Conservation (phyloP, 2,888 invertebrate genomes). For the Seira sanloemensis region DNA sequence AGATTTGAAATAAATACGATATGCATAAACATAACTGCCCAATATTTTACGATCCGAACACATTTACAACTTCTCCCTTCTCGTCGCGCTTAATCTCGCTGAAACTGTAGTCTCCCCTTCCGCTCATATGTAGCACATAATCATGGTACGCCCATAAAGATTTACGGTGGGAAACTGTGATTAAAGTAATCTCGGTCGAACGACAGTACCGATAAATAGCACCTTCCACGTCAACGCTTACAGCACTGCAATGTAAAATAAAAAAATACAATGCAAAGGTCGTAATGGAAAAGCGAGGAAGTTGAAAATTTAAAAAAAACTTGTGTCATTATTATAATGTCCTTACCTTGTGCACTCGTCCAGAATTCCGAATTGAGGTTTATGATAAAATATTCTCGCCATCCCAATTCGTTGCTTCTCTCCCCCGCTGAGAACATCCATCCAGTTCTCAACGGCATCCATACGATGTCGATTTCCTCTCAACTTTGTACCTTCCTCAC, state of each 20-base stretch:
- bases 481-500: conserved; percentile 18
- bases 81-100: conserved; percentile 80
- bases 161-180: conserved; percentile 98
- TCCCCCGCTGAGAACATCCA: conserved; percentile 98
- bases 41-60: conserved; percentile 98
- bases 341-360: conserved; percentile 92
- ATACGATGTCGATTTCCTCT: conserved; percentile 79
- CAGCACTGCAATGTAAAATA: conserved; percentile 49
- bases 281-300: neutral
- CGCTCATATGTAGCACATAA: conserved; percentile 93
- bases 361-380: conserved; percentile 98
- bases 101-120: conserved; percentile 92
- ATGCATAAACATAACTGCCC: neutral
- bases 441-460: conserved; percentile 97
- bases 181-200: conserved; percentile 90
- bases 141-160: conserved; percentile 99
- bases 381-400: conserved; percentile 97
- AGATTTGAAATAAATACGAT: no score
- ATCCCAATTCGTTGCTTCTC: conserved; percentile 99
- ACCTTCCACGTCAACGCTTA: conserved; percentile 97
- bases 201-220: conserved; percentile 97
- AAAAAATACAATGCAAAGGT: neutral
- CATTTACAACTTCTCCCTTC: conserved; percentile 85
- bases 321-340: no score
- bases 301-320: no score